A percentile compares a stretch with the other conserved stretches of the same genome.
phyloP scores from a whole-genome alignment of 2,797 vertebrate species.

The Arremon brunneinucha region DNA sequence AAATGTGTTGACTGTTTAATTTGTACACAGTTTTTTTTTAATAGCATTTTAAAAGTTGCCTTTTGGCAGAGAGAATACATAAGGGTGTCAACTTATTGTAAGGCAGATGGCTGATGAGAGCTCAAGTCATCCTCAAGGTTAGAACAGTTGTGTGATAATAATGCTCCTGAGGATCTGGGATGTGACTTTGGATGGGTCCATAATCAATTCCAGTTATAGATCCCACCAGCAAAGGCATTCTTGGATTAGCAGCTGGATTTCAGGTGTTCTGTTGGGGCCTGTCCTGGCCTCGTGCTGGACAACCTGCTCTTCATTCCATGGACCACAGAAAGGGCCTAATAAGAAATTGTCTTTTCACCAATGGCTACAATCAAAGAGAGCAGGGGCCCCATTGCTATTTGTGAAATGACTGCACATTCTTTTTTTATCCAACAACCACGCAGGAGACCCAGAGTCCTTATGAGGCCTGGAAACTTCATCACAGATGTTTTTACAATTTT shows the following conservation, averaged over 20 bases:
- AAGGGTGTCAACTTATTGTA: background rate
- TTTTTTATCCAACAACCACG: background rate
- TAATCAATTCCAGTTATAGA: fast-evolving
- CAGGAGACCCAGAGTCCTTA: background rate
- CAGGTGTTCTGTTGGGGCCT: background rate
- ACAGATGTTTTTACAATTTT: background rate
- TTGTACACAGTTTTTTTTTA: slow-evolving; percentile 9
- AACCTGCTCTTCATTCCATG: background rate
- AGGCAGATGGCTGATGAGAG: background rate
- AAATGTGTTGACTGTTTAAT: slow-evolving; percentile 27
- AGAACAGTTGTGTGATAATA: background rate
- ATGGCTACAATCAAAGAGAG: background rate
- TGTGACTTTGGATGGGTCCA: background rate
- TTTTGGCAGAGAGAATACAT: slow-evolving; percentile 3
- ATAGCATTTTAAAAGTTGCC: slow-evolving; percentile 40
- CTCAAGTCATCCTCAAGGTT: background rate
- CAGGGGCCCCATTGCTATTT: background rate
- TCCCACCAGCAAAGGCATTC: background rate
- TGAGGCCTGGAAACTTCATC: background rate
- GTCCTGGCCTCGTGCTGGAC: background rate
- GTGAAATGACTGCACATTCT: background rate
- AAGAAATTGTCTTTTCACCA: background rate
- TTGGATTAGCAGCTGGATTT: background rate
- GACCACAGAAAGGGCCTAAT: background rate
- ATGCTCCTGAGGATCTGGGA: background rate